A percentile compares a stretch with the other conserved stretches of the same genome.
Conservation (phyloP, 2,888 invertebrate genomes). For the Willowsia nigromaculata region DNA sequence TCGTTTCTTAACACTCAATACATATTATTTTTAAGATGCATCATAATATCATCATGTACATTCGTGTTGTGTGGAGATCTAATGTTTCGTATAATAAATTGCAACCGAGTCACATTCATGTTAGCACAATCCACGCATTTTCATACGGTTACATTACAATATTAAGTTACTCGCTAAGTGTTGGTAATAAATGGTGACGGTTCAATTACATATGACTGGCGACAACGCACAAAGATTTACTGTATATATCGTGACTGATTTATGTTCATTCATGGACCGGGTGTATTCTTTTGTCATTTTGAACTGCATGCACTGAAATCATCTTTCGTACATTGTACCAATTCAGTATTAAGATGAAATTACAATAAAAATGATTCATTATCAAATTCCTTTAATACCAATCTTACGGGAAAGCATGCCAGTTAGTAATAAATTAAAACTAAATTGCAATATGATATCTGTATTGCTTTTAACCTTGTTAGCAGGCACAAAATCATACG, state of each 20-base stretch:
- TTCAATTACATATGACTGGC: constrained; percentile 42
- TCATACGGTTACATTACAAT: neutral
- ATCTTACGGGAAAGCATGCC: no score
- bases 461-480: no score
- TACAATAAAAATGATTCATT: constrained; percentile 10
- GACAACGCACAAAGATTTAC: constrained; percentile 45
- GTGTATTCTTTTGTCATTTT: neutral
- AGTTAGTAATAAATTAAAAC: no score
- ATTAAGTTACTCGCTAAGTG: neutral
- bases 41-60: neutral
- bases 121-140: constrained; percentile 8
- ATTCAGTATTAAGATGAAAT: neutral
- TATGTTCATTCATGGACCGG: constrained; percentile 9
- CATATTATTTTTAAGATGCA: neutral
- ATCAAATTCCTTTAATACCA: neutral
- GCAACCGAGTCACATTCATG: neutral
- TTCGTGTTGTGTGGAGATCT: neutral
- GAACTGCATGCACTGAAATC: neutral
- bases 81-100: neutral
- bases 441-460: no score
- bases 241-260: constrained; percentile 16
- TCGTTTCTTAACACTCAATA: neutral
- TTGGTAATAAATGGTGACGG: constrained; percentile 45
- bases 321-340: neutral
- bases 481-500: no score